Evolutionary conservation across 2,113 vertebrate species (phyloP), one percentile per base, ranked within the genome.

Genomic region (Melospiza melodia): DNA sequence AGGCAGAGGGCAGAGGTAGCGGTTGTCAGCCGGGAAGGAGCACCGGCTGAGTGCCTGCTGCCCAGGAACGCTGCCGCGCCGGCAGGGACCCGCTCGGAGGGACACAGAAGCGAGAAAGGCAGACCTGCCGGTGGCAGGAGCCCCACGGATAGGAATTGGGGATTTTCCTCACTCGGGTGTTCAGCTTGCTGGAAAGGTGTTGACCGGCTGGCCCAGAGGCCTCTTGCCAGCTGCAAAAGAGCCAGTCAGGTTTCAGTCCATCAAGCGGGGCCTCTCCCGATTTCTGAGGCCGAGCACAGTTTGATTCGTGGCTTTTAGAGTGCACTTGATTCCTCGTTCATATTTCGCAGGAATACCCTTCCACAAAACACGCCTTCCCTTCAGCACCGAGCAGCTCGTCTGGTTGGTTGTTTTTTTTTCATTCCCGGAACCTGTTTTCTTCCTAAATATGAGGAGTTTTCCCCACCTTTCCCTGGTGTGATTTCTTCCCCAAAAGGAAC

Each of bases 31-130:
- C 10, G 39, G 62, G 52, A 65, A 79, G 59, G 31, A 2, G 2
- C 55, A 55, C 19, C 11, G n/a, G 16, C 22, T 58, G 46, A 43
- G 21, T 0, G 5, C 30, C 41, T 30, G 15, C 2, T 57, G 58
- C 22, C 43, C 21, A 2, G 48, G 20, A 43, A 43, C 18, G 22
- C 31, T 78, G 30, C 19, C 1, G 27, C 2, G 0, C 5, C 41
- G 1, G 5, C 63, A 37, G 37, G 5, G 13, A 37, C 14, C 28
- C 17, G 9, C 3, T 52, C 37, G 24, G 33, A 86, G 49, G 20
- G 51, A 43, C 23, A 8, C 28, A 55, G 21, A 20, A 66, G 23
- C 12, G n/a, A 49, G 19, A 22, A 2, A 2, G 5, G 2, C 39
- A 35, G n/a, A 82, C 16, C 23, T 58, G n/a, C 6, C 11, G 0